Evolutionary conservation across 1,140 invertebrate species (phyloP).

Genomic region (Diorhabda elongata): DNA sequence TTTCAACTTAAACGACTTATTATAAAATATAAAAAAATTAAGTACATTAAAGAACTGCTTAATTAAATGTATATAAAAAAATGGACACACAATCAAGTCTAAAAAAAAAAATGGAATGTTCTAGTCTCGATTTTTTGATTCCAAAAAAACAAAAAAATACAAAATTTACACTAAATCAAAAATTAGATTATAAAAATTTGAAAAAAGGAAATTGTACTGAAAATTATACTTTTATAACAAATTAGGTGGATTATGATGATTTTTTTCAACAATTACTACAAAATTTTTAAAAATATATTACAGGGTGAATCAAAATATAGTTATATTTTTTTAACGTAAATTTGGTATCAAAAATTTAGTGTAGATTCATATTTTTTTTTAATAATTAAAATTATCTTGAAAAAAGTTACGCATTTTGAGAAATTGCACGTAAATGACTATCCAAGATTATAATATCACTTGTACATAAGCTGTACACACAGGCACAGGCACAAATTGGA

Average conservation of each 20-base stretch:
- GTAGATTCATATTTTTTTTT: neutral
- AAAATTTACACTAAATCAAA: no score
- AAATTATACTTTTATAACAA: neutral
- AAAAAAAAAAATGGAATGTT: no score
- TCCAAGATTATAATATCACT: conserved; percentile 27
- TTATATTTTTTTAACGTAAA: neutral
- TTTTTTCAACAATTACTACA: conserved; percentile 8
- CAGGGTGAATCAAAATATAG: neutral
- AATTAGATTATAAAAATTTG: no score
- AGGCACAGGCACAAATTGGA: conserved; percentile 24
- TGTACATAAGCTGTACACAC: conserved; percentile 28
- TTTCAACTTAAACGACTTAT: no score
- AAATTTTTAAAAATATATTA: neutral
- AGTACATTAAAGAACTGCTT: no score
- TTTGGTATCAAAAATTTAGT: neutral
- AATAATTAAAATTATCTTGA: conserved; percentile 3
- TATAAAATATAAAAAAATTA: no score
- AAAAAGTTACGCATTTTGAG: conserved; percentile 19
- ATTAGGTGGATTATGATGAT: conserved; percentile 11
- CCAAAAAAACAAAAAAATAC: no score
- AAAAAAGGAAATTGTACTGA: no score
- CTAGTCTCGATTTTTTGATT: no score
- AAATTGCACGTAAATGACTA: conserved; percentile 33
- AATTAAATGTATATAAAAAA: no score
- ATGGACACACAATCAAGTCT: no score